Base-by-base conservation (phyloP, 2,113 vertebrate species). In the Brachypodius melanocephalos region DNA sequence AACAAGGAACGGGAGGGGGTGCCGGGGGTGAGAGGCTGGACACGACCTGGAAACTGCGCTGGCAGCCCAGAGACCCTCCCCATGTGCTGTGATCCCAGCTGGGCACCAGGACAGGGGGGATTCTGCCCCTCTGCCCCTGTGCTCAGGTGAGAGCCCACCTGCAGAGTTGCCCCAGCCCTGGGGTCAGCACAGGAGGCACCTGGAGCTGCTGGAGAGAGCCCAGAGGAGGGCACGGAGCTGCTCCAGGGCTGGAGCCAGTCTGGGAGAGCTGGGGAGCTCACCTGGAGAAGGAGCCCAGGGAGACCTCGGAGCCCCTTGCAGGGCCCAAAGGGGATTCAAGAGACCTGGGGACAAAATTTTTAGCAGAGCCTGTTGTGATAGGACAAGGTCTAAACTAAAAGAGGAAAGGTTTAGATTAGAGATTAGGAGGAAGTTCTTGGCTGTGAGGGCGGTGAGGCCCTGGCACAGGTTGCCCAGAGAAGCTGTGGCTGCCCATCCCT, bases 101-200 rank as follows among this genome's bases (percentile, higher is more conserved):
- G n/a, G 77, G 34, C 54, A 54, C 54, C 40, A 31, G 34, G 8
- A 28, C 1, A 52, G 16, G 6, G 14, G 32, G 29, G 16, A 31
- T 15, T 15, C 45, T 89, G n/a, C 42, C 25, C 25, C 48, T 31
- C 4, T 55, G 40, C 48, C 19, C 49, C 9, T 6, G 26, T 14
- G 5, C 52, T 25, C 45, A 34, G 77, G 4, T 46, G 28, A 34
- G 61, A n/a, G 1, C 68, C 9, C 11, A 19, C 59, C 68, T 59
- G 61, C 69, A 68, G 87, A 68, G 87, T 40, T 48, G 62, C 54
- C 51, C 34, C 54, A 55, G 54, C 62, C 40, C 71, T 26, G 62
- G 54, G 25, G 3, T 4, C 25, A 34, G 1, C 22, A 46, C 3
- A 22, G 3, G n/a, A 22, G 3, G n/a, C 14, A 48, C 8, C 0